Conservation (phyloP, 2,888 invertebrate genomes). For the Lapara coniferarum region DNA sequence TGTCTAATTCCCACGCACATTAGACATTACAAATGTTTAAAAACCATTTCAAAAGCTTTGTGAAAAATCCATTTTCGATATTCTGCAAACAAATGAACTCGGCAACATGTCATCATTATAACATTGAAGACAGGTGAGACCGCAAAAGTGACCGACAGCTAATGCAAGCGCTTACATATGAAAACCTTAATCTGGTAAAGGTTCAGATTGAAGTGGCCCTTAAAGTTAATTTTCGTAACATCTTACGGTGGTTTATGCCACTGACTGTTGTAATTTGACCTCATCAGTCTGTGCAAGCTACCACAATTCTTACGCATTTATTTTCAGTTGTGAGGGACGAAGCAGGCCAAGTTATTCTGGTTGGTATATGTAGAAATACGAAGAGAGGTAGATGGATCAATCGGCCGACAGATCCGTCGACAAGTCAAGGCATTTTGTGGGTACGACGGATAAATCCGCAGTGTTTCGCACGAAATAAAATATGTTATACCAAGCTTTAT, state of each 20-base stretch:
- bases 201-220: constrained; percentile 74
- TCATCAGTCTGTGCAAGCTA: constrained; percentile 35
- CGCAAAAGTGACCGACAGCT: constrained; percentile 57
- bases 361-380: constrained; percentile 48
- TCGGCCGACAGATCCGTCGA: constrained; percentile 50
- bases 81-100: not conserved
- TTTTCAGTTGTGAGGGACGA: constrained; percentile 38
- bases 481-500: constrained; percentile 63
- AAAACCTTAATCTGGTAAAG: constrained; percentile 72
- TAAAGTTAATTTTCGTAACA: constrained; percentile 81
- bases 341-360: constrained; percentile 54
- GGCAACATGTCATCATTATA: constrained; percentile 6
- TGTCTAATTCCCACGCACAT: not conserved
- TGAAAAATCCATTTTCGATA: not conserved
- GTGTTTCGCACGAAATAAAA: constrained; percentile 73
- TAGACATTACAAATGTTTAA: not conserved
- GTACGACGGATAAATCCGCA: constrained; percentile 59
- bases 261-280: constrained; percentile 46
- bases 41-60: not conserved
- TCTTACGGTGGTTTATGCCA: constrained; percentile 67
- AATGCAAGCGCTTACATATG: constrained; percentile 60
- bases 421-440: constrained; percentile 55
- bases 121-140: constrained; percentile 43
- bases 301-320: constrained; percentile 33
- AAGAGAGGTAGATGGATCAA: constrained; percentile 47